Conservation (phyloP, 2,888 invertebrate species). For the Dasysyrphus tricinctus region DNA sequence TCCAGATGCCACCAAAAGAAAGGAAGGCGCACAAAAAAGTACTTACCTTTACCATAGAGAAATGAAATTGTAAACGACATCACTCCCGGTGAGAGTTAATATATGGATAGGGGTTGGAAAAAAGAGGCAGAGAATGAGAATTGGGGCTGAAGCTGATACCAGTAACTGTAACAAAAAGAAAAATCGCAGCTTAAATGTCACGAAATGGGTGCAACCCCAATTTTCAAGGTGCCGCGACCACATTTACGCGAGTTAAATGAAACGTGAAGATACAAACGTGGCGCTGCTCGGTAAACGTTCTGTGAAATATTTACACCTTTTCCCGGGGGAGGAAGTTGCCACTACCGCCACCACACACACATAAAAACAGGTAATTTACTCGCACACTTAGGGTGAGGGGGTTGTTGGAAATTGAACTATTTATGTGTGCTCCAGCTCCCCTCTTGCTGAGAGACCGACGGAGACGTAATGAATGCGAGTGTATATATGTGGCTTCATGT, state of each 20-base stretch:
- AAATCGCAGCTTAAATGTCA: conserved; percentile 73
- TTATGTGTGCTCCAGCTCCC: conserved; percentile 30
- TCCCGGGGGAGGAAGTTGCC: not conserved
- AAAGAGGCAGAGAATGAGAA: not conserved
- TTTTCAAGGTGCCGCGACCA: conserved; percentile 68
- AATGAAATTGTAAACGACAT: conserved; percentile 54
- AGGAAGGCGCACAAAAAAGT: conserved; percentile 8
- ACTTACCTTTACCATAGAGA: conserved; percentile 5
- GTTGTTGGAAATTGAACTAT: conserved; percentile 56
- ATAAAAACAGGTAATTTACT: conserved; percentile 65
- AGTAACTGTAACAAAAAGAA: not conserved
- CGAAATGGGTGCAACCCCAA: conserved; percentile 68
- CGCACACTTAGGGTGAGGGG: not conserved
- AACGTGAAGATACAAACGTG: conserved; percentile 72
- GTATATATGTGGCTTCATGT: not conserved
- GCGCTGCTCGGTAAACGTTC: conserved; percentile 64
- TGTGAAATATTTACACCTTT: conserved; percentile 74
- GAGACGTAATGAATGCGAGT: not conserved
- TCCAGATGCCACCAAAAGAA: conserved; percentile 60
- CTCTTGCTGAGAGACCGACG: not conserved
- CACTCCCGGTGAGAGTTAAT: conserved; percentile 20
- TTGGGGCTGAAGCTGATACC: conserved; percentile 2
- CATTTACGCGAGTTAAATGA: conserved; percentile 74
- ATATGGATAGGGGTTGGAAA: not conserved
- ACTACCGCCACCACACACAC: not conserved